These are phyloP conservation scores for Vespertilio murinus DNA, from an alignment of 2,797 vertebrate species.

Conservation along the genomic window DNA sequence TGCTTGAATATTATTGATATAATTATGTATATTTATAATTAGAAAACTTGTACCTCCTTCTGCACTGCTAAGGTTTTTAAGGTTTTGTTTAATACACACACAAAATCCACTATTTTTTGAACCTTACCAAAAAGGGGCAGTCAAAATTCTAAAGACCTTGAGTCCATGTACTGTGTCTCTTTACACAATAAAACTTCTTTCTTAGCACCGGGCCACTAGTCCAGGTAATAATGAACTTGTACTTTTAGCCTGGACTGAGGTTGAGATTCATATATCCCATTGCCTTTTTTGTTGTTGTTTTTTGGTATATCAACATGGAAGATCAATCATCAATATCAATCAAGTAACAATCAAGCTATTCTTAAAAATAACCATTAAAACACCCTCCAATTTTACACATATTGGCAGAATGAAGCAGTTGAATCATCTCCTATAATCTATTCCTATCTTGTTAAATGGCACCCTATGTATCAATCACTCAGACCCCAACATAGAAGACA, in stretches of 20 bases:
- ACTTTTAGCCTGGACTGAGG: not conserved
- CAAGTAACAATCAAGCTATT: not conserved
- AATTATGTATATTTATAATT: not conserved
- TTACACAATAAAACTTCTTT: not conserved
- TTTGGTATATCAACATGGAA: not conserved
- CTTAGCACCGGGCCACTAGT: too few species aligned
- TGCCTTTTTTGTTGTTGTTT: too few species aligned
- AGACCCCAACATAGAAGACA: not conserved
- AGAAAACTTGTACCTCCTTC: not conserved
- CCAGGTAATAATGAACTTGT: not conserved
- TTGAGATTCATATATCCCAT: not conserved
- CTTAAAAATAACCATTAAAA: too few species aligned
- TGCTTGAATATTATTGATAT: not conserved
- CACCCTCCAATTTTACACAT: too few species aligned
- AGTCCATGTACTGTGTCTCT: not conserved
- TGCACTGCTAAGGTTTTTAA: not conserved
- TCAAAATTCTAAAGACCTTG: not conserved
- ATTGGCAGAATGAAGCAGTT: not conserved
- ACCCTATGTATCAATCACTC: not conserved
- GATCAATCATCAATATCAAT: not conserved
- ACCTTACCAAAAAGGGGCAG: not conserved
- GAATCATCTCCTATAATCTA: not conserved
- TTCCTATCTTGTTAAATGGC: not conserved
- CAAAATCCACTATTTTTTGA: not conserved
- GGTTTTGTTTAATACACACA: not conserved